phyloP scores from a whole-genome alignment of 1,140 invertebrate genomes.

The Rhopalosiphum padi region DNA sequence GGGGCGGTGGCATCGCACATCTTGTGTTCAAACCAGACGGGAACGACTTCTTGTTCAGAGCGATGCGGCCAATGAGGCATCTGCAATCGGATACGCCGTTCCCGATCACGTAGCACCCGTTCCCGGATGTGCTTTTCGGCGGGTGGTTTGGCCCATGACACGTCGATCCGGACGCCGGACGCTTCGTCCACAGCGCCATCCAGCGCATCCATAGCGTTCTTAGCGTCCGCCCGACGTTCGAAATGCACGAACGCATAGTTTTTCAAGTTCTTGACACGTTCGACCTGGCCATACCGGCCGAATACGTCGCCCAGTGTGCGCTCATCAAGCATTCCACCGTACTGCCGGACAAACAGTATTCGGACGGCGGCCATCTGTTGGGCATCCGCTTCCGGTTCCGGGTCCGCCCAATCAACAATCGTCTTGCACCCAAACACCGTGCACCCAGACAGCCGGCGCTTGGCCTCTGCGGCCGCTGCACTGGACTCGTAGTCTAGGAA shows the following conservation, averaged over 20 bases:
- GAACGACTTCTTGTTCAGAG: neutral
- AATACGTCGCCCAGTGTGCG: neutral
- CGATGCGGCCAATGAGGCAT: too few species aligned
- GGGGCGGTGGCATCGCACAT: neutral
- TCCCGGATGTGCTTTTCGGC: conserved; percentile 24
- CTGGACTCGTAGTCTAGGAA: conserved; percentile 28
- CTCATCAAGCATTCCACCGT: neutral
- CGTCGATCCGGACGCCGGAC: neutral
- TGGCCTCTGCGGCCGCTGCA: neutral
- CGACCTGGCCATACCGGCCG: neutral
- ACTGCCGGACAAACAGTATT: conserved; percentile 35
- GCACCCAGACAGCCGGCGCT: neutral
- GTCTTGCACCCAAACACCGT: conserved; percentile 48
- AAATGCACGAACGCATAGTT: conserved; percentile 50
- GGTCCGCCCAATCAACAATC: conserved; percentile 49
- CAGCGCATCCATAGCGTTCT: conserved; percentile 7
- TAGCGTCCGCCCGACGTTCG: neutral
- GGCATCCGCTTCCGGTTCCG: conserved; percentile 24
- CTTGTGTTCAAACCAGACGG: neutral
- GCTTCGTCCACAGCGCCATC: neutral
- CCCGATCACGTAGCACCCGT: conserved; percentile 11
- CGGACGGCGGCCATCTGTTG: neutral
- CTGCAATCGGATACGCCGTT: neutral
- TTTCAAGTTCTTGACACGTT: conserved; percentile 38
- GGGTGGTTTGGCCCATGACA: conserved; percentile 43